phyloP scores from a whole-genome alignment of 2,113 vertebrate genomes.

The Columba livia region DNA sequence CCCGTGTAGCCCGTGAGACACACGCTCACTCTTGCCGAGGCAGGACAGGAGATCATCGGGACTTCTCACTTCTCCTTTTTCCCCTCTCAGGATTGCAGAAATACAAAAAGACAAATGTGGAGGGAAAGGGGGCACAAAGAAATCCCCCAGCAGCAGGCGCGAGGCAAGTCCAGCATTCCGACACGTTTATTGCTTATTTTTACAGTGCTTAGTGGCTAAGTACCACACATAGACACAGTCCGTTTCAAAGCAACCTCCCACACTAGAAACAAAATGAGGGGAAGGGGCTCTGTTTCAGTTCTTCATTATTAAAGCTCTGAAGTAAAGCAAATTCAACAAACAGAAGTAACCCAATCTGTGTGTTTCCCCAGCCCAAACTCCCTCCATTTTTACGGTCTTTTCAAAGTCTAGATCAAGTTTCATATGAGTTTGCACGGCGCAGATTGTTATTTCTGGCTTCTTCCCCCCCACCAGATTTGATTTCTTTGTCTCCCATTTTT shows the following conservation, averaged over 20 bases:
- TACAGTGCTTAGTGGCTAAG: conserved; percentile 26
- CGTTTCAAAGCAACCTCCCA: conserved; percentile 27
- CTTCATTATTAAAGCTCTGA: conserved; percentile 54
- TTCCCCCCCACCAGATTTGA: neutral
- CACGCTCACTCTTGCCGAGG: neutral
- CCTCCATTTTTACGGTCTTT: neutral
- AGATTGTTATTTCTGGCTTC: conserved; percentile 5
- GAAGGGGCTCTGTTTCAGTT: conserved; percentile 44
- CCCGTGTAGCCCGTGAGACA: rapidly evolving
- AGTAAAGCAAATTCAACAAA: conserved; percentile 63
- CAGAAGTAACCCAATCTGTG: conserved; percentile 51
- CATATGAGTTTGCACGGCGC: neutral
- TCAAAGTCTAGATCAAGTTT: conserved; percentile 47
- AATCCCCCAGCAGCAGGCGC: conserved; percentile 2
- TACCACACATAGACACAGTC: conserved; percentile 26
- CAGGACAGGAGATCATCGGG: neutral
- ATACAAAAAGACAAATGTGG: neutral
- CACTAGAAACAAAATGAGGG: conserved; percentile 23
- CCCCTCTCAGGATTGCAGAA: neutral
- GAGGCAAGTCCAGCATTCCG: conserved; percentile 38
- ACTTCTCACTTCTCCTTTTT: neutral
- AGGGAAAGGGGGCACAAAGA: neutral
- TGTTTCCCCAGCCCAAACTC: neutral
- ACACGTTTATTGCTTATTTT: conserved; percentile 47
- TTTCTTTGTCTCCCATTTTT: conserved; percentile 1